A percentile compares a stretch with the other conserved stretches of the same genome.
phyloP scores from a whole-genome alignment of 2,888 invertebrate species.

The Mesochorus sp. region DNA sequence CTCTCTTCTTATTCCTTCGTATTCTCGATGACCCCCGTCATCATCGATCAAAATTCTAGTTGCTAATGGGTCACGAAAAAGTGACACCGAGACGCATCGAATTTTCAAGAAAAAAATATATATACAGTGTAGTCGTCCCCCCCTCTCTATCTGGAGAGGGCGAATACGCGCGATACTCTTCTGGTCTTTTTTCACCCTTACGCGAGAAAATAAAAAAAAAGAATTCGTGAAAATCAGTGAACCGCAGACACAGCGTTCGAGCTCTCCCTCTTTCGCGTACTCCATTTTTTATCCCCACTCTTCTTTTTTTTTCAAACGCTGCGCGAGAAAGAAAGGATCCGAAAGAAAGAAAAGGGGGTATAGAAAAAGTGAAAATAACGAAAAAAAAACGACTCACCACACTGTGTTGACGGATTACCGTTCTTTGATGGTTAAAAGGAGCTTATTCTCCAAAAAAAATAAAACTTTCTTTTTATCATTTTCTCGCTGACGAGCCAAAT shows the following conservation, averaged over 20 bases:
- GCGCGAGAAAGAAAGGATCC: constrained; percentile 27
- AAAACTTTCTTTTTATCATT: background rate
- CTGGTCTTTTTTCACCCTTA: constrained; percentile 34
- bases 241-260: constrained; percentile 1
- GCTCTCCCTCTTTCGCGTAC: constrained; percentile 15
- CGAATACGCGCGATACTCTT: background rate
- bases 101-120: constrained; percentile 33
- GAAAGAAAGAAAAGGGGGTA: background rate
- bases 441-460: constrained; percentile 1
- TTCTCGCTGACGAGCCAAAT: background rate
- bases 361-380: background rate
- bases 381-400: constrained; percentile 39
- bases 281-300: constrained; percentile 47
- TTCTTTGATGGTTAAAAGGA: background rate
- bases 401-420: constrained; percentile 48
- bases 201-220: constrained; percentile 20
- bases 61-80: constrained; percentile 52
- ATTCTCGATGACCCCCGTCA: constrained; percentile 43
- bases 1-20: background rate
- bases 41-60: constrained; percentile 59
- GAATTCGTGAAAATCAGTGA: constrained; percentile 35
- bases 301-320: background rate
- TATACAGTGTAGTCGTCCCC: background rate
- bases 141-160: background rate
- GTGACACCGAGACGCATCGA: constrained; percentile 29